Conservation (phyloP, 2,113 vertebrate species). For the Rissa tridactyla region DNA sequence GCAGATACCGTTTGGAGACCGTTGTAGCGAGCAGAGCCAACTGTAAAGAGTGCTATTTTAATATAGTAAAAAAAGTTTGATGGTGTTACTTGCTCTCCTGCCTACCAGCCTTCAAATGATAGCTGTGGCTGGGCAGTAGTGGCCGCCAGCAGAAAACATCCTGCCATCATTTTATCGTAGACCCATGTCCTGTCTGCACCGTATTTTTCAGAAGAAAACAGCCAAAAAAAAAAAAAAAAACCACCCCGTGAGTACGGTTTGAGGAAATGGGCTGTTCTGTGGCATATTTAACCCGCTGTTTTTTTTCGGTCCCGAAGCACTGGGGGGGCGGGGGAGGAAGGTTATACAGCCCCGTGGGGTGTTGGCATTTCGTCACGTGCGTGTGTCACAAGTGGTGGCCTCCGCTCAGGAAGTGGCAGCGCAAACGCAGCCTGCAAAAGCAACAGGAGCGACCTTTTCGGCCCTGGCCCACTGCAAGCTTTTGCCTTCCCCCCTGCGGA, state of each 20-base stretch:
- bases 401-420: neutral
- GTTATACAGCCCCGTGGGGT: fast-evolving
- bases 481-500: neutral
- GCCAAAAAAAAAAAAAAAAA: neutral
- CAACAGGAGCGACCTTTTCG: neutral
- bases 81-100: neutral
- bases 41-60: neutral
- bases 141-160: neutral
- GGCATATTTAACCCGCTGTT: neutral
- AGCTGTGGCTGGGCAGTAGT: neutral
- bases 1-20: neutral
- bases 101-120: neutral
- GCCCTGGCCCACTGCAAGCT: neutral
- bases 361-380: neutral
- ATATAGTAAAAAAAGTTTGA: neutral
- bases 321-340: neutral
- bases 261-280: neutral
- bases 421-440: neutral
- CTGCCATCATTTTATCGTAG: neutral
- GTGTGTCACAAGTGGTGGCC: fast-evolving
- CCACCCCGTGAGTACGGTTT: neutral
- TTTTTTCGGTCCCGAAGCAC: neutral
- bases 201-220: neutral
- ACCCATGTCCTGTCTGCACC: fast-evolving
- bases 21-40: neutral